Conservation (phyloP, 2,113 vertebrate genomes). For the Psittacula cyanocephala region DNA sequence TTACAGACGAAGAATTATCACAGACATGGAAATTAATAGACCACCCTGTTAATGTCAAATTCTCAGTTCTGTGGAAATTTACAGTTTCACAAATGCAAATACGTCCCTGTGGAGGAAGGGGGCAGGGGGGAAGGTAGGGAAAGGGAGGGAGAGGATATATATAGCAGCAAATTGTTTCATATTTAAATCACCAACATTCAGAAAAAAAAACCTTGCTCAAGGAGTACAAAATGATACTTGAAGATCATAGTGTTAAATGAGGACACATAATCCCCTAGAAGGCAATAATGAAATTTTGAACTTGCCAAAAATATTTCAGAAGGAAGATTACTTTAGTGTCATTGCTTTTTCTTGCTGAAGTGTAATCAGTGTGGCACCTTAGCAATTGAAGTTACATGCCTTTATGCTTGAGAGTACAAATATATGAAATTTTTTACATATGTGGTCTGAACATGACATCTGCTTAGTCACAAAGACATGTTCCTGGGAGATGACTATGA, state of each 20-base stretch:
- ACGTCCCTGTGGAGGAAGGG: accelerated
- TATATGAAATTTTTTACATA: not conserved
- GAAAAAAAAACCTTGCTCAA: not conserved
- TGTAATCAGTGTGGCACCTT: not conserved
- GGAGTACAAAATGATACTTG: not conserved
- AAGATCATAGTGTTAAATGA: not conserved
- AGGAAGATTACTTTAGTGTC: not conserved
- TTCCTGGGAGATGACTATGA: not conserved
- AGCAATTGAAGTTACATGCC: not conserved
- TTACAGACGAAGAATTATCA: not conserved
- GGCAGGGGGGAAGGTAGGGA: accelerated
- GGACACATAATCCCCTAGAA: not conserved
- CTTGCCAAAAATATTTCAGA: not conserved
- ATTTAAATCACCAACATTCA: not conserved
- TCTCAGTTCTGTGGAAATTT: not conserved
- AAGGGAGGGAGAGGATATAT: not conserved
- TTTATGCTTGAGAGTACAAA: not conserved
- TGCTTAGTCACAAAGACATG: not conserved
- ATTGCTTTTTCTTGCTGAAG: not conserved
- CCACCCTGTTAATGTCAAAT: not conserved
- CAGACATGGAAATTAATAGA: not conserved
- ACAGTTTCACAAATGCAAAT: not conserved
- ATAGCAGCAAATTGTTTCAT: not conserved
- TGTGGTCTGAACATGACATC: not conserved
- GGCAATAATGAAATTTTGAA: not conserved